These are phyloP conservation scores for Odontothrips loti DNA, from an alignment of 2,888 invertebrate genomes.

Conservation along the genomic window DNA sequence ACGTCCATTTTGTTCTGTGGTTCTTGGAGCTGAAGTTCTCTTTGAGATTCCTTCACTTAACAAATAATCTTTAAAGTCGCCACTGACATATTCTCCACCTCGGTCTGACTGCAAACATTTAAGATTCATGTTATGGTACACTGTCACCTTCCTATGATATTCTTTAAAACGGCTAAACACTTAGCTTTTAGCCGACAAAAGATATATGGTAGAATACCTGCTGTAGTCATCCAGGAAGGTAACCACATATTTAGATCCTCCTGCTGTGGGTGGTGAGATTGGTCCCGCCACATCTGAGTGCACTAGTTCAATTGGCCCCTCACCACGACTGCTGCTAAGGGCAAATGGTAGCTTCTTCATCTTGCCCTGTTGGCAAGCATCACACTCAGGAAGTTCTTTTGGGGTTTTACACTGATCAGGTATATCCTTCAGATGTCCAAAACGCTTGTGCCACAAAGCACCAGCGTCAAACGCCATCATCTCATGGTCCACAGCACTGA, in stretches of 20 bases:
- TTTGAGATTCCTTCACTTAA: conserved; percentile 39
- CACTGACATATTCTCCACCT: conserved; percentile 38
- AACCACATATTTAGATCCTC: conserved; percentile 37
- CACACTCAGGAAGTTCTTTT: conserved; percentile 28
- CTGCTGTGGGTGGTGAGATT: conserved; percentile 36
- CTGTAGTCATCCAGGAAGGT: conserved; percentile 41
- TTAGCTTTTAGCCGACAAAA: too few relatives aligned
- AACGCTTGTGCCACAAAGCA: neutral
- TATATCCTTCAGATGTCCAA: neutral
- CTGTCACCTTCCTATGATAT: conserved; percentile 38
- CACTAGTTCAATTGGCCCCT: conserved; percentile 38
- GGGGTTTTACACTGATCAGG: neutral
- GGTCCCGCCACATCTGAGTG: conserved; percentile 40
- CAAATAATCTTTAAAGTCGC: conserved; percentile 39
- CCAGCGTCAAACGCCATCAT: too few relatives aligned
- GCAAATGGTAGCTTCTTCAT: conserved; percentile 31
- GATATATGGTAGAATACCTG: conserved; percentile 39
- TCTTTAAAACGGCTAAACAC: too few relatives aligned
- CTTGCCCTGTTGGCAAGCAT: conserved; percentile 30
- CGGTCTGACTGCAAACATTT: conserved; percentile 39
- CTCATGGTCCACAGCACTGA: too few relatives aligned
- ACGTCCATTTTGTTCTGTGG: conserved; percentile 42
- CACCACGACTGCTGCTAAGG: neutral
- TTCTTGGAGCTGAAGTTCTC: conserved; percentile 40
- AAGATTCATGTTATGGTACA: conserved; percentile 37